Conservation (phyloP, 2,888 invertebrate genomes). For the Quadroppia sp. region DNA sequence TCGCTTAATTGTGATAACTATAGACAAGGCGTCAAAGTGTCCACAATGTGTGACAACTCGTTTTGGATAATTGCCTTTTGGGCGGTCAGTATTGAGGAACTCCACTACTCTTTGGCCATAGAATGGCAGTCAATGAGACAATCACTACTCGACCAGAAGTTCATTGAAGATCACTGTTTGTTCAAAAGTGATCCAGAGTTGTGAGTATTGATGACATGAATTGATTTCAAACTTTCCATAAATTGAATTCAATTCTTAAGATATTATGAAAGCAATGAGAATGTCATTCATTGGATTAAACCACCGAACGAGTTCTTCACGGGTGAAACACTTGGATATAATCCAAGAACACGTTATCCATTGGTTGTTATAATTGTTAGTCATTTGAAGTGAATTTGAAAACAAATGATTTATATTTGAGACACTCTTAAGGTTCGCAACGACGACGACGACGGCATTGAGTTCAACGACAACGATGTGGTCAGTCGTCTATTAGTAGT, state of each 20-base stretch:
- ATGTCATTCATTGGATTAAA: slow-evolving; percentile 37
- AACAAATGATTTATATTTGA: neutral
- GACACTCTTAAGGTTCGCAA: slow-evolving; percentile 3
- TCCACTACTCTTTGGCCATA: slow-evolving; percentile 34
- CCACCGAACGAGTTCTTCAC: slow-evolving; percentile 13
- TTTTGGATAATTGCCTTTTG: slow-evolving; percentile 41
- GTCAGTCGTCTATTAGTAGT: slow-evolving; percentile 15
- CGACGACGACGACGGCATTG: slow-evolving; percentile 39
- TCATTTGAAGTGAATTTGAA: neutral
- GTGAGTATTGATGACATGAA: neutral
- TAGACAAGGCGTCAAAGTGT: slow-evolving; percentile 29
- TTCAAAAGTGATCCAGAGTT: slow-evolving; percentile 38
- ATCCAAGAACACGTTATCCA: slow-evolving; percentile 71
- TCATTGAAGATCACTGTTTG: slow-evolving; percentile 6
- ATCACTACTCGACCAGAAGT: slow-evolving; percentile 30
- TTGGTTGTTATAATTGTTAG: slow-evolving; percentile 64
- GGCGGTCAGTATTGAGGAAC: slow-evolving; percentile 37
- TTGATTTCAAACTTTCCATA: neutral
- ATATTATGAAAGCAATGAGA: slow-evolving; percentile 36
- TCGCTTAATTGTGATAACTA: slow-evolving; percentile 38
- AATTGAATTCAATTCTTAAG: slow-evolving; percentile 20
- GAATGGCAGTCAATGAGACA: slow-evolving; percentile 38
- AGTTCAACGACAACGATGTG: slow-evolving; percentile 40
- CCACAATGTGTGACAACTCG: slow-evolving; percentile 38
- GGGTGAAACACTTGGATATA: slow-evolving; percentile 50